phyloP scores from a whole-genome alignment of 92 coral and sea anemone genomes.

The Montipora capitata region DNA sequence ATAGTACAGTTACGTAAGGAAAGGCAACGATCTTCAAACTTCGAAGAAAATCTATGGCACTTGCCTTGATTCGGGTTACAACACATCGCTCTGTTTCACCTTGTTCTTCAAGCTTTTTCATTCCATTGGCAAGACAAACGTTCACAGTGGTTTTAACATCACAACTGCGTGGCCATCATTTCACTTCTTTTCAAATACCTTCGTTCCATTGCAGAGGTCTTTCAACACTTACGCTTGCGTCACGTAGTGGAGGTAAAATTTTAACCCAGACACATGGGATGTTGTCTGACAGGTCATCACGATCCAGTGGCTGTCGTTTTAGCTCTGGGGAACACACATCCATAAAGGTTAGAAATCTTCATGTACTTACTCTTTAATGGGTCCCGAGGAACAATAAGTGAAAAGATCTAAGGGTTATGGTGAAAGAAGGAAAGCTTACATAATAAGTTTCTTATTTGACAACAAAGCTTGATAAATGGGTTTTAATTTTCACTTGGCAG shows the following conservation, averaged over 20 bases:
- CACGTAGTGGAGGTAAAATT: background rate
- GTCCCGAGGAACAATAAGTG: no score
- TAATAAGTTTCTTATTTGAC: no score
- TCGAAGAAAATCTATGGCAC: background rate
- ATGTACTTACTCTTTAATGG: background rate
- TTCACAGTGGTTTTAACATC: background rate
- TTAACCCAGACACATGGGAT: background rate
- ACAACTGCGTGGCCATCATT: background rate
- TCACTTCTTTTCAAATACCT: background rate
- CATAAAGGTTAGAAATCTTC: background rate
- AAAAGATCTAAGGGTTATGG: no score
- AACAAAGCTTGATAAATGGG: no score
- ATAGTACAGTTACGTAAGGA: background rate
- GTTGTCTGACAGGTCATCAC: no score
- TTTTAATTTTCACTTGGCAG: no score
- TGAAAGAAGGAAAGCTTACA: no score
- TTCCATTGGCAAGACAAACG: background rate
- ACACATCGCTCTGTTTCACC: background rate
- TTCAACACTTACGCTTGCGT: background rate
- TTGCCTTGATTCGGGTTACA: background rate
- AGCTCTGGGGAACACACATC: slow-evolving; percentile 7
- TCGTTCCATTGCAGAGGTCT: background rate
- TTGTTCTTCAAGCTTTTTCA: background rate
- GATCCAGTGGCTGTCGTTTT: background rate
- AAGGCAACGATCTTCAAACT: background rate